Base-by-base conservation (phyloP, 1,140 invertebrate genomes). In the Cecropterus lyciades region DNA sequence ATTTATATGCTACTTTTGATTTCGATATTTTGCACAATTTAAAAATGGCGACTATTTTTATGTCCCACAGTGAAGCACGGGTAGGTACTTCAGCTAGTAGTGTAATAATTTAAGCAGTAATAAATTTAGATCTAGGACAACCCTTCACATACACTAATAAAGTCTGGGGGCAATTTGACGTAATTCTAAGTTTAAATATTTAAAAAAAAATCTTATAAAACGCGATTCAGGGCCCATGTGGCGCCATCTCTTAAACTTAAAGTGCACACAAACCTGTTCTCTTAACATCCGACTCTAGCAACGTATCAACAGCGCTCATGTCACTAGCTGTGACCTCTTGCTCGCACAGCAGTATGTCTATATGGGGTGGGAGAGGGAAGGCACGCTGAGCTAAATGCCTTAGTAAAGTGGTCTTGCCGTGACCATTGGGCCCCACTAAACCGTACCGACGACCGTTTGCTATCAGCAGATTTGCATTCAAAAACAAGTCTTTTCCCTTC, bases 331-430 rank as follows among this genome's bases (percentile, higher is more conserved):
- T 95, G 24, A 99, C 98, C 94, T 99, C 99, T 94, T 99, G 99
- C 93, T 99, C 99, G 89, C 99, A 99, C 73, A 99, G 96, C 49
- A 99, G 92, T 66, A 99, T 97, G 93, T 99, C 99, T 73, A 99
- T 99, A 75, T 97, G 98, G 0, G 97, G 96, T 1, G 99, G 99
- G 82, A 99, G 98, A 57, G 96, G 95, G 73, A 99, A 96, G 4
- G 96, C 96, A 80, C 97, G 93, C 56, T 96, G 95, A 0, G 87
- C 97, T 77, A 99, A 96, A 82, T 99, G 99, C 57, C 98, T 95
- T 13, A 99, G 92, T 11, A 99, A 85, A 0, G 99, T 99, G n/a
- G 99, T 99, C 94, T 99, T 99, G 10, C 99, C 99, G 93, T 99
- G 98, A 2, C 99, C 99, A 93, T 99, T 99, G 3, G 99, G 99